phyloP scores from a whole-genome alignment of 2,888 invertebrate genomes.

The Drosophila meridiana region DNA sequence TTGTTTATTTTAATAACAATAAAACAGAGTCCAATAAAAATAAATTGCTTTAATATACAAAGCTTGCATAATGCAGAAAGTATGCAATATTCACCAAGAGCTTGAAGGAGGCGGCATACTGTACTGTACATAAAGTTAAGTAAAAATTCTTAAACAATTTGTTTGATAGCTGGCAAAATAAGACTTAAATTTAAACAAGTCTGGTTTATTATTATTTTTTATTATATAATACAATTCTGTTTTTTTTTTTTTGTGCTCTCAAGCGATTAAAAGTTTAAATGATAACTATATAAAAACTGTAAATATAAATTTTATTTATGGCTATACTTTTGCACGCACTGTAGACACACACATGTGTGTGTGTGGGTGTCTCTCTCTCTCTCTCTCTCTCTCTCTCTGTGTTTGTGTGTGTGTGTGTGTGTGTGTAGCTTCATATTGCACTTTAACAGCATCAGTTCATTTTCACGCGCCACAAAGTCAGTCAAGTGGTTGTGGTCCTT shows the following conservation, averaged over 20 bases:
- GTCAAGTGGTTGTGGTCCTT: conserved; percentile 41
- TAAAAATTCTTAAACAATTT: not conserved
- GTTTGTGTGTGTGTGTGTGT: not conserved
- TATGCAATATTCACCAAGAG: not conserved
- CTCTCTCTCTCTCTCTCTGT: not conserved
- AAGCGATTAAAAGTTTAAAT: conserved; percentile 2
- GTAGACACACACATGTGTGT: not conserved
- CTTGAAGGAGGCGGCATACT: too few relatives aligned
- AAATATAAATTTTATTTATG: not conserved
- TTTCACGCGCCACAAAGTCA: conserved; percentile 52
- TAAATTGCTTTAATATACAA: too few relatives aligned
- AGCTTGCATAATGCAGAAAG: not conserved
- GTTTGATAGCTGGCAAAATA: not conserved
- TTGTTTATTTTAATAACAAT: too few relatives aligned
- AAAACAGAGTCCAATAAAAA: too few relatives aligned
- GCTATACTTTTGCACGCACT: not conserved
- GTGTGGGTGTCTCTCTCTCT: not conserved
- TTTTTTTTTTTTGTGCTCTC: not conserved
- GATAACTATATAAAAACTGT: not conserved
- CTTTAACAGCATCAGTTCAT: conserved; percentile 29
- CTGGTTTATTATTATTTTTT: not conserved
- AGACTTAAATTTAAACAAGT: not conserved
- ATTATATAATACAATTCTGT: not conserved
- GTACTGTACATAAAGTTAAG: too few relatives aligned
- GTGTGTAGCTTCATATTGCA: conserved; percentile 24